Conservation (phyloP, 2,888 invertebrate species). For the Hirtodrosophila duncani region DNA sequence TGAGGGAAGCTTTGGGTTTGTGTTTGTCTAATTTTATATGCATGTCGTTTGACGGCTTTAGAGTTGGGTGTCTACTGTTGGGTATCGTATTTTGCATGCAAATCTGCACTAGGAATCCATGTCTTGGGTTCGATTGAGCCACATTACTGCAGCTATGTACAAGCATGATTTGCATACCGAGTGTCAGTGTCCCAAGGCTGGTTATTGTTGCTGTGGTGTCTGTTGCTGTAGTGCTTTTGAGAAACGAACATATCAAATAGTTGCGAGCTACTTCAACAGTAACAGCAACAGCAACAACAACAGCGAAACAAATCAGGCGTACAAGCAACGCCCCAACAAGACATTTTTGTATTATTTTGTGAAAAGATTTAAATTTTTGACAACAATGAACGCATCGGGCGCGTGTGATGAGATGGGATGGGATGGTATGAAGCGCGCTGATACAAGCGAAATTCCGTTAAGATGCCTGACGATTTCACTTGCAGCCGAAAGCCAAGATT, state of each 20-base stretch:
- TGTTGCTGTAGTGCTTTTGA: no score
- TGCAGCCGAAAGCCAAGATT: constrained; percentile 54
- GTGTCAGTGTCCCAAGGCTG: constrained; percentile 11
- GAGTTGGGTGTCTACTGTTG: background rate
- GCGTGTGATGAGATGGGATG: constrained; percentile 8
- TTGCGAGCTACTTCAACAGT: constrained; percentile 12
- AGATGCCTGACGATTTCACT: constrained; percentile 54
- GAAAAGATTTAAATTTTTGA: constrained; percentile 13
- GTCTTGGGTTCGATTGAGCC: no score
- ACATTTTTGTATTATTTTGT: background rate
- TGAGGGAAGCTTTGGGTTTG: background rate
- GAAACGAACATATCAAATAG: constrained; percentile 27
- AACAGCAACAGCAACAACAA: background rate
- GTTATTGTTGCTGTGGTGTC: background rate
- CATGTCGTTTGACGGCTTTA: background rate
- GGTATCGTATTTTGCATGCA: background rate
- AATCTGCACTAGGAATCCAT: no score
- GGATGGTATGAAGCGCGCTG: constrained; percentile 1
- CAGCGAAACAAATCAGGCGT: background rate
- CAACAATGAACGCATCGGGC: constrained; percentile 5
- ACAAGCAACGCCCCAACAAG: constrained; percentile 1
- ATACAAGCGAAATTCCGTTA: constrained; percentile 47
- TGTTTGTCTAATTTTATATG: background rate
- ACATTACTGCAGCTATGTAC: background rate
- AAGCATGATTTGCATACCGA: constrained; percentile 40